Conservation (phyloP, 1,140 invertebrate species). For the Drosophila equinoxialis region DNA sequence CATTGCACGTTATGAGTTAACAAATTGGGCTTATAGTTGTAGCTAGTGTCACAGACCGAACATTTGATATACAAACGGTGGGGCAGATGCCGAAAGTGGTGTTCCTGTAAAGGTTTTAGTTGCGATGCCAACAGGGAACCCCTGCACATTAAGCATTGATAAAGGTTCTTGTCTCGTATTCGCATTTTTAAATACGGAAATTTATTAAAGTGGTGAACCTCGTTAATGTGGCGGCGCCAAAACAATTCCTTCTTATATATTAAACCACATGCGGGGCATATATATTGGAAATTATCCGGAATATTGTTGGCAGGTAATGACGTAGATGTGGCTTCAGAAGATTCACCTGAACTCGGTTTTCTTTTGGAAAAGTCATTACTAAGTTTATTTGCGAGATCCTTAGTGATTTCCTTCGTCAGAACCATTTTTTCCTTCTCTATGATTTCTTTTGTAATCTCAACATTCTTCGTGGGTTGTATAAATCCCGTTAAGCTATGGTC, state of each 20-base stretch:
- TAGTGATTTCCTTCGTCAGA: no score
- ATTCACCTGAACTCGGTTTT: slow-evolving; percentile 2
- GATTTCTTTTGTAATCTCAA: no score
- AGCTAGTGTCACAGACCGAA: slow-evolving; percentile 71
- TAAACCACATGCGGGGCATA: slow-evolving; percentile 71
- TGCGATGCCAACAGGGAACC: slow-evolving; percentile 70
- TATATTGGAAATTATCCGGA: slow-evolving; percentile 68
- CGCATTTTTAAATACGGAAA: slow-evolving; percentile 70
- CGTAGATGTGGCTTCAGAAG: not conserved
- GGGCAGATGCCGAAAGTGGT: slow-evolving; percentile 74
- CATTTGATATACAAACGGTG: slow-evolving; percentile 74
- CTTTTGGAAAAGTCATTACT: no score
- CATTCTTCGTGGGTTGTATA: slow-evolving; percentile 47
- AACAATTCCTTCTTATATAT: slow-evolving; percentile 67
- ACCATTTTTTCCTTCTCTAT: no score
- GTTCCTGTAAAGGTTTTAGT: slow-evolving; percentile 74
- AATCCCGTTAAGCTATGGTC: not conserved
- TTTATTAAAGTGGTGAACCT: slow-evolving; percentile 73
- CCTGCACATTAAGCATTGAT: slow-evolving; percentile 70
- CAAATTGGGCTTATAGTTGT: slow-evolving; percentile 78
- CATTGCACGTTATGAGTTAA: slow-evolving; percentile 62
- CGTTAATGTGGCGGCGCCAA: slow-evolving; percentile 78
- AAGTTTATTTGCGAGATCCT: no score
- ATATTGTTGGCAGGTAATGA: slow-evolving; percentile 28
- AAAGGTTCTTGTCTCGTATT: slow-evolving; percentile 71